phyloP scores from a whole-genome alignment of 2,113 vertebrate species.

The Morone chrysops region DNA sequence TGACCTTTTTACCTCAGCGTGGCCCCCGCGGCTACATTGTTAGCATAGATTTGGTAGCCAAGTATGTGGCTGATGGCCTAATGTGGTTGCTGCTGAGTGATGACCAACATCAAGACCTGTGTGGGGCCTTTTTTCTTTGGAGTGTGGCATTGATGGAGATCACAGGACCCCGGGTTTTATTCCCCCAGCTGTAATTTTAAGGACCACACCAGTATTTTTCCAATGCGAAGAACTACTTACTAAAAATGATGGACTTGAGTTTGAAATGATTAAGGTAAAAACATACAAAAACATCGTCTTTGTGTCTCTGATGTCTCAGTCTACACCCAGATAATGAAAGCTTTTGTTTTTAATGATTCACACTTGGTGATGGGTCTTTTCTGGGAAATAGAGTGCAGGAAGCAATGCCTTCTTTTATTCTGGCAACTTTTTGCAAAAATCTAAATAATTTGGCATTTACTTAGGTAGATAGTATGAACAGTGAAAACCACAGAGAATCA shows the following conservation, averaged over 20 bases:
- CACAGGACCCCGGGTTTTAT: not conserved
- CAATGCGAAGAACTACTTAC: not conserved
- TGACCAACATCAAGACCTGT: conserved; percentile 55
- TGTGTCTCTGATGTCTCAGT: not conserved
- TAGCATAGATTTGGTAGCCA: conserved; percentile 63
- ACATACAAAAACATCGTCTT: too few species aligned
- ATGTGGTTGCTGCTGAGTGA: conserved; percentile 43
- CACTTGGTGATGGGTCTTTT: not conserved
- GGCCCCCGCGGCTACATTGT: conserved; percentile 56
- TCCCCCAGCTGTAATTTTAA: conserved; percentile 19
- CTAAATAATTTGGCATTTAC: not conserved
- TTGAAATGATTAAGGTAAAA: not conserved
- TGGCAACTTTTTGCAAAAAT: not conserved
- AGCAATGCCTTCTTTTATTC: not conserved
- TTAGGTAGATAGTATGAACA: not conserved
- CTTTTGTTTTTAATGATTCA: not conserved
- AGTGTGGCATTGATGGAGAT: not conserved
- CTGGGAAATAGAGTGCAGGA: not conserved
- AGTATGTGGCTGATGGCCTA: conserved; percentile 42
- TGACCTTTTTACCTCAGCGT: conserved; percentile 60
- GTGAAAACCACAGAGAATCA: not conserved
- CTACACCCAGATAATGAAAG: not conserved
- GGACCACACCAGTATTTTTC: not conserved
- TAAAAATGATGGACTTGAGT: not conserved
- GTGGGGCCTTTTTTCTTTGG: conserved; percentile 13